These are phyloP conservation scores for Oscheius sp. DNA, from an alignment of 2,888 invertebrate genomes.

Conservation along the genomic window DNA sequence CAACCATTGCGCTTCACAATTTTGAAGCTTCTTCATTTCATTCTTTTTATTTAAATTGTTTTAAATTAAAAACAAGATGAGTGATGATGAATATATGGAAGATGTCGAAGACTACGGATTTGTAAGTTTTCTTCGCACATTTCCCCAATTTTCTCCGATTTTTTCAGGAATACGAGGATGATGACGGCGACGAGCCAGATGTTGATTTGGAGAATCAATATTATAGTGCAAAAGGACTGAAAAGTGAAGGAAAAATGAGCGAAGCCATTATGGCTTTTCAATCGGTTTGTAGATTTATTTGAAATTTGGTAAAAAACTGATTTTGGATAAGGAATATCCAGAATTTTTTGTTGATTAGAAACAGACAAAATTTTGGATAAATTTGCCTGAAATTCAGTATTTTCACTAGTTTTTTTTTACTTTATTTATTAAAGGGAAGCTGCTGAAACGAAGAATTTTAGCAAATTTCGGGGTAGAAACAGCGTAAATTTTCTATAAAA, in stretches of 20 bases:
- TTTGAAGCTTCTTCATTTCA: neutral
- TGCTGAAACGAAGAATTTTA: too few relatives aligned
- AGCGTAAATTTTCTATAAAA: too few relatives aligned
- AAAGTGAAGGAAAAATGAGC: constrained; percentile 90
- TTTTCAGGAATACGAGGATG: constrained; percentile 91
- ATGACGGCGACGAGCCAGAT: constrained; percentile 98
- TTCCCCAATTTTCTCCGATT: neutral
- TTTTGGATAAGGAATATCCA: neutral
- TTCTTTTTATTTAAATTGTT: neutral
- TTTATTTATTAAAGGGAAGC: too few relatives aligned
- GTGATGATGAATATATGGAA: constrained; percentile 68
- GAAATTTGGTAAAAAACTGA: neutral
- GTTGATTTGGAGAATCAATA: constrained; percentile 99
- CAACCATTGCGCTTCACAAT: neutral
- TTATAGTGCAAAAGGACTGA: constrained; percentile 97
- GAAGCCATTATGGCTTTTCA: constrained; percentile 89
- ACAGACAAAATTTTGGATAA: too few relatives aligned
- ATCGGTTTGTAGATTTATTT: too few relatives aligned
- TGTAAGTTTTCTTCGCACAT: constrained; percentile 53
- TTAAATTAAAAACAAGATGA: constrained; percentile 49
- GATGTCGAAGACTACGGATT: constrained; percentile 73
- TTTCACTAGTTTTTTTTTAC: too few relatives aligned
- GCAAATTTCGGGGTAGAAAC: too few relatives aligned
- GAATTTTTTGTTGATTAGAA: neutral
- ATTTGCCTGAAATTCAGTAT: too few relatives aligned